Evolutionary conservation across 2,888 invertebrate genomes (phyloP).

Genomic region (Eupelmus urozonus): DNA sequence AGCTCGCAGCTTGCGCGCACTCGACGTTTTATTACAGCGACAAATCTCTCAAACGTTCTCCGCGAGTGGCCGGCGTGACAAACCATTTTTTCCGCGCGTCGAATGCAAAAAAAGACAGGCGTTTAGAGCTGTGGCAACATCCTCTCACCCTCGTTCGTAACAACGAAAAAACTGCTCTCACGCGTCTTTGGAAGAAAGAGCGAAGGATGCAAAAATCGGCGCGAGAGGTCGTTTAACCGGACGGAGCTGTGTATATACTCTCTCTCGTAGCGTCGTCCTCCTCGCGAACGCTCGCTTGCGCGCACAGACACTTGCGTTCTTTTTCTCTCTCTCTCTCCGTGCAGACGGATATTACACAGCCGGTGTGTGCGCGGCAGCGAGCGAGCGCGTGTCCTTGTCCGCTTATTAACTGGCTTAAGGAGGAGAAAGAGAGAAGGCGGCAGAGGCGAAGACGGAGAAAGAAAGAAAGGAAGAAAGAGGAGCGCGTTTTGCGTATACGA

Average conservation of each 20-base stretch:
- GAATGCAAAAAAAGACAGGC: too few relatives aligned
- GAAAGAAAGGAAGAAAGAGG: not conserved
- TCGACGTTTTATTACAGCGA: too few relatives aligned
- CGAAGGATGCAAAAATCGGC: not conserved
- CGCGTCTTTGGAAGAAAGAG: too few relatives aligned
- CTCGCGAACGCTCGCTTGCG: not conserved
- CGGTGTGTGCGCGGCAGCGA: slow-evolving; percentile 1
- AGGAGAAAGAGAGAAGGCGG: not conserved
- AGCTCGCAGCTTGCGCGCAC: too few relatives aligned
- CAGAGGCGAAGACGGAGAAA: too few relatives aligned
- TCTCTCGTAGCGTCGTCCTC: not conserved
- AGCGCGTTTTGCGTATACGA: not conserved
- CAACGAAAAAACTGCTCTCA: not conserved
- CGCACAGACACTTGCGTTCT: not conserved
- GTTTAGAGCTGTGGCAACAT: not conserved
- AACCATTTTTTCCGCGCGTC: too few relatives aligned
- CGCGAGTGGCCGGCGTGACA: too few relatives aligned
- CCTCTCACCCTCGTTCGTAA: not conserved
- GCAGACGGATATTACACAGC: not conserved
- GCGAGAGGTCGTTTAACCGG: slow-evolving; percentile 14
- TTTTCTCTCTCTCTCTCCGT: not conserved
- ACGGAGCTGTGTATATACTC: too few relatives aligned
- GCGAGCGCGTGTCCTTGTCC: slow-evolving; percentile 24
- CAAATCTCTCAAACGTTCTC: too few relatives aligned
- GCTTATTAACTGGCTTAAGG: slow-evolving; percentile 29